Conservation (phyloP, 37 sponge, comb jelly and placozoan species). For the Spongilla lacustris region DNA sequence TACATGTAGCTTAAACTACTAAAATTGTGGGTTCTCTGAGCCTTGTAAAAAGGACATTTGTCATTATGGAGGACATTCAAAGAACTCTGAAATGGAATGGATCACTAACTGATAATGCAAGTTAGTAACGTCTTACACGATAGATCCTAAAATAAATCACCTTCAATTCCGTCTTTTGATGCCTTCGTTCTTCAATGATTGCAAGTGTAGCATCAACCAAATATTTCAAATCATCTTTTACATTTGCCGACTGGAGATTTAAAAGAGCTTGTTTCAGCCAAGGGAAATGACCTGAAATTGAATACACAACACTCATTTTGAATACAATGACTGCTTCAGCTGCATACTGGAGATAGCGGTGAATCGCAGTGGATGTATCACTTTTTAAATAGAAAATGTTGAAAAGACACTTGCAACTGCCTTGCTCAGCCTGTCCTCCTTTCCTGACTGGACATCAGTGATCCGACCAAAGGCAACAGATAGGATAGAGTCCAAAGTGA, state of each 20-base stretch:
- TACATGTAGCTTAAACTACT: no score
- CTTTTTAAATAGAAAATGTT: not conserved
- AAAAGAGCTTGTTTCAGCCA: not conserved
- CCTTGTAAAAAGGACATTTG: no score
- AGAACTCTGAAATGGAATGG: no score
- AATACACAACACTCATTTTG: not conserved
- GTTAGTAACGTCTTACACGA: no score
- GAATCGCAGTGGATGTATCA: not conserved
- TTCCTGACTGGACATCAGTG: constrained; percentile 8
- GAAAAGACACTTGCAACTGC: not conserved
- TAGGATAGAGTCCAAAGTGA: constrained; percentile 28
- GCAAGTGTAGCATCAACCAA: not conserved
- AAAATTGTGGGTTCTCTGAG: no score
- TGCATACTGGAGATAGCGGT: not conserved
- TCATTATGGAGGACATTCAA: no score
- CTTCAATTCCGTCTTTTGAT: not conserved
- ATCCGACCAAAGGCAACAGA: constrained; percentile 31
- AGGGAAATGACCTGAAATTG: not conserved
- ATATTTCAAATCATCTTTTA: not conserved
- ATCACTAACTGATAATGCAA: no score
- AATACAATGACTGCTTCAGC: not conserved
- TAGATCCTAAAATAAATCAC: not conserved
- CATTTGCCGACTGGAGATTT: not conserved
- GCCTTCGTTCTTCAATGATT: not conserved
- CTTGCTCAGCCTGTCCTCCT: not conserved